Base-by-base conservation (phyloP, 2,113 vertebrate genomes). In the Otus sunia region DNA sequence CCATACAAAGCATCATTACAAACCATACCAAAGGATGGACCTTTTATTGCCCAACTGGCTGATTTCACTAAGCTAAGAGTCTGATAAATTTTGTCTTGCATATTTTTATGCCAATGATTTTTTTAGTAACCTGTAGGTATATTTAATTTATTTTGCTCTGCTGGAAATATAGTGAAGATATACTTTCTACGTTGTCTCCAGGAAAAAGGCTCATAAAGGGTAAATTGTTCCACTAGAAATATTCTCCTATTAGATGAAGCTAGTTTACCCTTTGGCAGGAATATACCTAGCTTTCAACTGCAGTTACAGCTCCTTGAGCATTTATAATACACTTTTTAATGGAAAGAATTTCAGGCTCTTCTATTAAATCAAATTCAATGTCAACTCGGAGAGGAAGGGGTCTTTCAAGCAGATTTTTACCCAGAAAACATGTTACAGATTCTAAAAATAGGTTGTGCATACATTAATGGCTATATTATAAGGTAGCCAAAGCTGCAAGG, bases 271-370 rank as follows among this genome's bases (percentile, higher is more conserved):
- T 84, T 85, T 90, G 95, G 96, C 92, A 94, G 77, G 75, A 89
- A 59, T 92, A 72, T 67, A 66, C 77, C 80, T 90, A 39, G 94
- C 91, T 94, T 92, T 84, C 41, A 88, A 63, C 17, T 88, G 95
- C 90, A 74, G 77, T 80, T 88, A 95, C 97, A 96, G 79, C 88
- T 97, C 92, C 86, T 63, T 94, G 92, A 96, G 88, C 97, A 97
- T 97, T 97, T 90, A 96, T 95, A 94, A 87, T 49, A 85, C 41
- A 74, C 84, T 83, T 97, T 96, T 96, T 96, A 95, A 95, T 96
- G 97, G 95, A 94, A 98, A 84, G 94, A 96, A 92, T 92, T 91
- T 94, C 83, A 94, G 73, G 75, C 86, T 95, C 32, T 94, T 96
- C 94, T 94, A 85, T 90, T 97, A 97, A 97, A 96, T 94, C 76